Evolutionary conservation across 2,797 vertebrate genomes (phyloP), one percentile per base, ranked within the genome.

Genomic region (Threskiornis aethiopicus): DNA sequence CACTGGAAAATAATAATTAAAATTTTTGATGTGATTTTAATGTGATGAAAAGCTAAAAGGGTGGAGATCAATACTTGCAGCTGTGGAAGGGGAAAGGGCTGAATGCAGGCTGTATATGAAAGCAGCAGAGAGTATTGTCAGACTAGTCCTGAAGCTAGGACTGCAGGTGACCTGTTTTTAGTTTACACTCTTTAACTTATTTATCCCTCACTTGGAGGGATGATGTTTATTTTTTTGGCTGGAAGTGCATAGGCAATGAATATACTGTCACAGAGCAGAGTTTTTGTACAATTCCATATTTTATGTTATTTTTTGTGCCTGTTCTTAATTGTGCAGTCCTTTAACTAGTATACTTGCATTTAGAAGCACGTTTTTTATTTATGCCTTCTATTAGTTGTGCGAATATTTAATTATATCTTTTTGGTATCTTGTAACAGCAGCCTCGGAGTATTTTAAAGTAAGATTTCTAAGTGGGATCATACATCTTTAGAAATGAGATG

Each of bases 111-210:
- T 62, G 29, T 72, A 44, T 73, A 26, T 55, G 61, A 95, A 89
- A 83, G 80, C 44, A 57, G 52, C 37, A 78, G 85, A 66, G 82
- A 49, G 39, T 62, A 49, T 41, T 67, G 16, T 55, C n/a, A 58
- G 66, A 33, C 33, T 65, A 21, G 75, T 84, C 42, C 51, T 69
- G 64, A 87, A 93, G 71, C 49, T 72, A 49, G 44, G 47, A 41
- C 70, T 90, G 67, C 85, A 91, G 84, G 71, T 96, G 87, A 96
- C 72, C 37, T 91, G 39, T 85, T 93, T 49, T 93, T 49, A 83
- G 77, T 87, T 77, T 87, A 42, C 16, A 37, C 33, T 67, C 73
- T 51, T 18, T 9, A 58, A 28, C 33, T 42, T 37, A 58, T 55
- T 93, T 84, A 49, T 69, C 7, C 9, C 15, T 29, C 20, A 29